Base-by-base conservation (phyloP, 2,113 vertebrate genomes). In the Panthera uncia region DNA sequence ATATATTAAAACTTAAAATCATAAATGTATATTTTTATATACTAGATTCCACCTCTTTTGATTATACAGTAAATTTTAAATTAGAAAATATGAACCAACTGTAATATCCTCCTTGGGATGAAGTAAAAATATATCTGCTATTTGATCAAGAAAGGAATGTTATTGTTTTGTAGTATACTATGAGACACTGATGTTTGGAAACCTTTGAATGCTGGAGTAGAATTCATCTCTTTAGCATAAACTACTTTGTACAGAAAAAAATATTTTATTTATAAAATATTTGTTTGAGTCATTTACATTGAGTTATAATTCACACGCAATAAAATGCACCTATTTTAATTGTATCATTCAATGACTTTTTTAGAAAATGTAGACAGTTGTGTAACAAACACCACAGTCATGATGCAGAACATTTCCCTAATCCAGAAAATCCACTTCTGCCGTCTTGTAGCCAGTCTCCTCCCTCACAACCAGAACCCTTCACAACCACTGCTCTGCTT, bases 31-130 rank as follows among this genome's bases (percentile, higher is more conserved):
- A 29, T 80, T 68, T 63, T 87, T 57, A 63, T 31, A 78, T 61
- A 10, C 9, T 63, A 8, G 18, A 73, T 55, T 81, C 48, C 31
- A 1, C 41, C 5, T 45, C 12, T 52, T 15, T n/a, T 21, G 15
- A 55, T 78, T 68, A 45, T 16, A 23, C 3, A 15, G 29, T 57
- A 15, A 45, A 23, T 23, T 74, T 90, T 87, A 73, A n/a, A 81
- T 73, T 27, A 2, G 41, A 66, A 87, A 55, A 88, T n/a, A 41
- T 83, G 25, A 48, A n/a, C 6, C 12, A 48, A 66, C 23, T 68
- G 0, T 41, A 33, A 55, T 16, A 5, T 78, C 14, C 3, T 73
- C n/a, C 69, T 36, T 83, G 19, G 3, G 9, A 6, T 33, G 0
- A 55, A 71, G 57, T 84, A 52, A 33, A 33, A 4, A 15, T 79